Base-by-base conservation (phyloP, 2,113 vertebrate genomes). In the Elephantulus edwardii region DNA sequence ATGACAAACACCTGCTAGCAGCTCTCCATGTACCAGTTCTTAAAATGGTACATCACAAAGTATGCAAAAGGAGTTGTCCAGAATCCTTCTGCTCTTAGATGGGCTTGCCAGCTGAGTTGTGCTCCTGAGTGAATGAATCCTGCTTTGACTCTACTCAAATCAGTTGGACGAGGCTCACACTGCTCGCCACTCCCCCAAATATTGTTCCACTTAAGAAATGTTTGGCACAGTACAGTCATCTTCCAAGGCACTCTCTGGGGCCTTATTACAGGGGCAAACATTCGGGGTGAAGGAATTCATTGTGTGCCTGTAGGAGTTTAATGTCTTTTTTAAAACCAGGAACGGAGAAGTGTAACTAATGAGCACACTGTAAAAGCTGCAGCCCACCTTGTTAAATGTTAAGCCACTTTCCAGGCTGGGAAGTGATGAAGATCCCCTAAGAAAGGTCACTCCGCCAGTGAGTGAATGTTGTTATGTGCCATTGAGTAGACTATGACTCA, bases 361-460 rank as follows among this genome's bases (percentile, higher is more conserved):
- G 74, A 89, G 50, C 11, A 24, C 30, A 1, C 81, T 6, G 22
- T 28, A 12, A 84, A 81, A 90, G 42, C 83, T 74, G 22, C 48
- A 35, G 80, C 72, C 80, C 84, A 58, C 54, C 87, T 92, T 87
- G 52, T 91, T 91, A 86, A 38, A 90, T 6, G 54, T 54, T 4
- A 68, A 44, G 40, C 77, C 64, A 16, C 52, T 80, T 83, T 66
- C 60, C 35, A 20, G 80, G 40, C 38, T 54, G 48, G 58, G 64
- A 3, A 64, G 81, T 84, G 74, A 50, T 26, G 72, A 66, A 75
- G 64, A 42, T 80, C 79, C 66, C 64, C 58, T 50, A 64, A 80
- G 89, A 84, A 83, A 95, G 72, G 77, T 58, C 48, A 72, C 52
- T 62, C 26, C 26, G 26, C 80, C 86, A 66, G 60, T 86, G 71